phyloP scores from a whole-genome alignment of 2,888 invertebrate genomes.

The Lochmaea crataegi region DNA sequence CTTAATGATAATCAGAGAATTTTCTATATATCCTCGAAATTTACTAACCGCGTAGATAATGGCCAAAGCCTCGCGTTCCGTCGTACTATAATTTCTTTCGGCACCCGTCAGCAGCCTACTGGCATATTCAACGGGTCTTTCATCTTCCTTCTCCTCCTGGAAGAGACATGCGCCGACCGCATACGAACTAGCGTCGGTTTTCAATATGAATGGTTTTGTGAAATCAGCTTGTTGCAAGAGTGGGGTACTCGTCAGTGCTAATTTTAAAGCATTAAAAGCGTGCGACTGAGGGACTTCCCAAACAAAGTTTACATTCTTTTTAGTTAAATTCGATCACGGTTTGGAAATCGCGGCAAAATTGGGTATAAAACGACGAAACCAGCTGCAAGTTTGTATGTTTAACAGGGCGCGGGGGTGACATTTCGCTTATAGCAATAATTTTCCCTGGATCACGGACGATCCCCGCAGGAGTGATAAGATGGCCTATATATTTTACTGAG shows the following conservation, averaged over 20 bases:
- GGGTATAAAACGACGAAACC: slow-evolving; percentile 30
- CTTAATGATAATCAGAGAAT: slow-evolving; percentile 55
- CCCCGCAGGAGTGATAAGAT: slow-evolving; percentile 39
- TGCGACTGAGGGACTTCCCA: background rate
- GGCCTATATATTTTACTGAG: slow-evolving; percentile 45
- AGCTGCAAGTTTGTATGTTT: slow-evolving; percentile 47
- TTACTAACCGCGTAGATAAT: slow-evolving; percentile 58
- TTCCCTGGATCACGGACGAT: slow-evolving; percentile 39
- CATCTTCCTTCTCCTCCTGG: slow-evolving; percentile 39
- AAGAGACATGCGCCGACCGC: background rate
- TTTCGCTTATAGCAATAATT: slow-evolving; percentile 35
- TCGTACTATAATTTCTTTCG: slow-evolving; percentile 50
- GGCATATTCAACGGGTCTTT: slow-evolving; percentile 47
- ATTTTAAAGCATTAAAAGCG: background rate
- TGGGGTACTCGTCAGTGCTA: background rate
- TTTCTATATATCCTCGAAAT: slow-evolving; percentile 60
- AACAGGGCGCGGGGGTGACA: slow-evolving; percentile 37
- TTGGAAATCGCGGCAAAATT: slow-evolving; percentile 7
- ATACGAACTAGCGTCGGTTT: slow-evolving; percentile 19
- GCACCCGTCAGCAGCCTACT: slow-evolving; percentile 49
- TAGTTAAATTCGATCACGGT: background rate
- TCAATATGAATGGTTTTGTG: slow-evolving; percentile 25
- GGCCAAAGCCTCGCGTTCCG: slow-evolving; percentile 51
- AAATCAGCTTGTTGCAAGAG: slow-evolving; percentile 4
- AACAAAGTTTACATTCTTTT: background rate